Base-by-base conservation (phyloP, 1,140 invertebrate genomes). In the Ephestia elutella region DNA sequence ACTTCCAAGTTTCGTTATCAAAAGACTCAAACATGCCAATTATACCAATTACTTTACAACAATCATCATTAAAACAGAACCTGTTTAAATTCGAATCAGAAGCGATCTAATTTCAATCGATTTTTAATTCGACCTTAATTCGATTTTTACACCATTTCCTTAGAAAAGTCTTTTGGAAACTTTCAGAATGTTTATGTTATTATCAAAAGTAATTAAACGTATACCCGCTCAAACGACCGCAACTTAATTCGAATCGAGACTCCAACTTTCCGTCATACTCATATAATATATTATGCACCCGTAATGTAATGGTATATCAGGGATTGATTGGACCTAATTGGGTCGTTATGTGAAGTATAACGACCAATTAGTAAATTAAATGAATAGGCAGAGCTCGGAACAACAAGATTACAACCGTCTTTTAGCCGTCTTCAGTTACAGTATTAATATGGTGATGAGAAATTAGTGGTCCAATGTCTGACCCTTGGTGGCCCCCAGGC, bases 311-410 rank as follows among this genome's bases (percentile, higher is more conserved):
- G 73, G 68, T 78, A 66, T 81, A 79, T 73, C 68, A 71, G 68
- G 76, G 73, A 85, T 87, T 86, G 85, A 87, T 87, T 84, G 82
- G 73, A 78, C 65, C 75, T 82, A 87, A 86, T 86, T 84, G 85
- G 77, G 67, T 79, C 76, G 77, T 84, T 79, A 83, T 70, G 63
- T 76, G 66, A 73, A 82, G 78, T 76, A 84, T 87, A 82, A 85
- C 82, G 80, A 76, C 73, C 84, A 84, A 86, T 86, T 84, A 85
- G 77, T 78, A 78, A 80, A 86, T 84, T 86, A 82, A 84, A 71
- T 75, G 70, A 74, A 62, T 68, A 60, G 67, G 70, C 64, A 62
- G 60, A 75, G 65, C 60, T 73, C 58, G 63, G 60, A 65, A 69
- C 60, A 64, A 70, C 69, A 62, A 70, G 57, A 61, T 75, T 68